Evolutionary conservation across 2,113 vertebrate genomes (phyloP), one percentile per base, ranked within the genome.

Genomic region (Lipophrys pholis): DNA sequence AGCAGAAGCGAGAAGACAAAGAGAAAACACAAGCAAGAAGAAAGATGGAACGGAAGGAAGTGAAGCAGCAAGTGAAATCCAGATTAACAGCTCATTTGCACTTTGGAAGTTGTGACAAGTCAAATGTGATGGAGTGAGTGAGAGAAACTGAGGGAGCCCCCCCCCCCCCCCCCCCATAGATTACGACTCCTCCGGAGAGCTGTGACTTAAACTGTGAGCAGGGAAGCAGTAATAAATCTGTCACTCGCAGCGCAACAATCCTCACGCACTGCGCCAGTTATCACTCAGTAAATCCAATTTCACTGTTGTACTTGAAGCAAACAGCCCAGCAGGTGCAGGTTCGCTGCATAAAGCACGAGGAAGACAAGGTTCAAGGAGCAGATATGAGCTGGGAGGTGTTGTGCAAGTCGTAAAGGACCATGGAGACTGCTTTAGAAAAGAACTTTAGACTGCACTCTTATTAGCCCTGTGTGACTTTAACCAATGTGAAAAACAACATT

Each of bases 171-270:
- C 7, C n/a, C 69, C 12, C 60, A 71, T 62, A 72, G 69, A 85
- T 69, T 74, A 76, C 8, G 57, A 40, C 59, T n/a, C n/a, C n/a
- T 57, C 50, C 48, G 9, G 41, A 16, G 69, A 83, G 78, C 70
- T 87, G 80, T 78, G 78, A 87, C 56, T 84, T 69, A 81, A 89
- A 82, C 82, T 88, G 85, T 73, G 76, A 88, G 58, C 58, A 80
- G 78, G 52, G 65, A 59, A 78, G 78, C 71, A 77, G 85, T 69
- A 85, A 87, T 80, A 81, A 82, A 86, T 88, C 79, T 85, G 89
- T 85, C 84, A 74, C 43, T 75, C 41, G 2, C 45, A 62, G 54
- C 45, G 57, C 52, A 30, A 54, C 5, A 16, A 84, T 6, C 41
- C 11, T 40, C 17, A 16, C 45, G 7, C 30, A 58, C 9, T 46